Evolutionary conservation across 2,797 vertebrate species (phyloP).

Genomic region (Hydrocynus forskahlii): DNA sequence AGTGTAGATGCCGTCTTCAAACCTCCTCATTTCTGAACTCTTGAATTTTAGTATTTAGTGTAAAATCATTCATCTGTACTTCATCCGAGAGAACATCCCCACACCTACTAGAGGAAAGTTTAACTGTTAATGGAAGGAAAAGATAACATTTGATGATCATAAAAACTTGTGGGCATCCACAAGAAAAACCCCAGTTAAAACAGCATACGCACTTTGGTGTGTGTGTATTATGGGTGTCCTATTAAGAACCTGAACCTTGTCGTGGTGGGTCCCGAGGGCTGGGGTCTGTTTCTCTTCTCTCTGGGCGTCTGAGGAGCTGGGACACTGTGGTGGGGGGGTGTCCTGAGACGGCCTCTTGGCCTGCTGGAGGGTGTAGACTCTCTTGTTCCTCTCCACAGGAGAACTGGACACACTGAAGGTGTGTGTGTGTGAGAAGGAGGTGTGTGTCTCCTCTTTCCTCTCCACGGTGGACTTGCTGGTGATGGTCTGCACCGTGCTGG

Average conservation of each 20-base stretch:
- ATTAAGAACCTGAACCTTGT: slow-evolving; percentile 41
- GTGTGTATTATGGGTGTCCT: slow-evolving; percentile 16
- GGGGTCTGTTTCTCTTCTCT: slow-evolving; percentile 49
- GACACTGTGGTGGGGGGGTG: slow-evolving; percentile 46
- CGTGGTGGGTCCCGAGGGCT: slow-evolving; percentile 36
- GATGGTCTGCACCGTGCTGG: slow-evolving; percentile 55
- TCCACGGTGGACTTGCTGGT: slow-evolving; percentile 53
- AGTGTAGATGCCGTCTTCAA: too few relatives aligned
- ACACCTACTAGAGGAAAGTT: too few relatives aligned
- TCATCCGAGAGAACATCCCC: too few relatives aligned
- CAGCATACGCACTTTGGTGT: slow-evolving; percentile 40
- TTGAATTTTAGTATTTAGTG: too few relatives aligned
- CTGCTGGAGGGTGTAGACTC: slow-evolving; percentile 57
- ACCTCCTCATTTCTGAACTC: too few relatives aligned
- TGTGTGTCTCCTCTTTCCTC: slow-evolving; percentile 55
- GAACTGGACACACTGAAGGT: slow-evolving; percentile 62
- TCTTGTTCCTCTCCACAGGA: slow-evolving; percentile 54
- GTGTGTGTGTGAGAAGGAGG: slow-evolving; percentile 60
- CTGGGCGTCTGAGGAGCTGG: slow-evolving; percentile 60
- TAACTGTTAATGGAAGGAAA: too few relatives aligned
- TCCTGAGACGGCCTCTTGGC: slow-evolving; percentile 45
- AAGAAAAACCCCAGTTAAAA: too few relatives aligned
- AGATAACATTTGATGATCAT: too few relatives aligned
- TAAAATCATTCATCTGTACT: too few relatives aligned
- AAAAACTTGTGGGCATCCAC: too few relatives aligned